Percentiles rank a stretch among this genome's conserved stretches.
Evolutionary conservation across 2,113 vertebrate species (phyloP).

Genomic region (Misgurnus mizolepis): DNA sequence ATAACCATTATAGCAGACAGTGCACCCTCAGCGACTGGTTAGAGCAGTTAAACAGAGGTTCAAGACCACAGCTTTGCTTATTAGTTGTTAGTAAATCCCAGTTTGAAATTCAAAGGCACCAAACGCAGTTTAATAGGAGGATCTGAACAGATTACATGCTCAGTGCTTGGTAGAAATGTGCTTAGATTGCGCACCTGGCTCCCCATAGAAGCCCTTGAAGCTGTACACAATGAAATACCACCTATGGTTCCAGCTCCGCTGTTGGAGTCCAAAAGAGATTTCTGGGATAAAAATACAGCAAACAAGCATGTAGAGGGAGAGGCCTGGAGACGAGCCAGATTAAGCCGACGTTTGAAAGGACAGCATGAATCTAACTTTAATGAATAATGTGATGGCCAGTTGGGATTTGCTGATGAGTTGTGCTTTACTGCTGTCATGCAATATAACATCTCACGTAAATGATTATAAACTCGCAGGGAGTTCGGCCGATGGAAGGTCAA

Average conservation of each 20-base stretch:
- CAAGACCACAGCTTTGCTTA: slow-evolving; percentile 1
- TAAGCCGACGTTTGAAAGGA: background rate
- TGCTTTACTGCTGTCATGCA: background rate
- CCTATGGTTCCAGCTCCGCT: slow-evolving; percentile 34
- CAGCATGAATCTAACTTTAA: background rate
- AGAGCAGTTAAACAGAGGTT: background rate
- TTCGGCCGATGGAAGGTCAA: slow-evolving; percentile 85
- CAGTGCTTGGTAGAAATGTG: slow-evolving; percentile 29
- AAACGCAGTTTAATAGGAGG: slow-evolving; percentile 8
- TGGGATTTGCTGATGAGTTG: slow-evolving; percentile 36
- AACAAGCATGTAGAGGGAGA: slow-evolving; percentile 13
- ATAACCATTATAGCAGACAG: background rate
- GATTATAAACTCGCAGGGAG: slow-evolving; percentile 67
- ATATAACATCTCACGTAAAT: slow-evolving; percentile 3
- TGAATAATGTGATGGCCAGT: slow-evolving; percentile 4
- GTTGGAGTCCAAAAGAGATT: slow-evolving; percentile 28
- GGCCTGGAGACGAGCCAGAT: slow-evolving; percentile 36
- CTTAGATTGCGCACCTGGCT: slow-evolving; percentile 40
- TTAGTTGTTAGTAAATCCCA: background rate
- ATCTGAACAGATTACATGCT: slow-evolving; percentile 27
- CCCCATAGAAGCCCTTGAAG: slow-evolving; percentile 31
- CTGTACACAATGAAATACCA: slow-evolving; percentile 49
- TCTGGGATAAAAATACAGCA: slow-evolving; percentile 32
- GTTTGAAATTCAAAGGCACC: background rate
- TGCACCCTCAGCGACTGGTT: background rate